Conservation (phyloP, 2,797 vertebrate genomes). For the Amblyraja radiata region DNA sequence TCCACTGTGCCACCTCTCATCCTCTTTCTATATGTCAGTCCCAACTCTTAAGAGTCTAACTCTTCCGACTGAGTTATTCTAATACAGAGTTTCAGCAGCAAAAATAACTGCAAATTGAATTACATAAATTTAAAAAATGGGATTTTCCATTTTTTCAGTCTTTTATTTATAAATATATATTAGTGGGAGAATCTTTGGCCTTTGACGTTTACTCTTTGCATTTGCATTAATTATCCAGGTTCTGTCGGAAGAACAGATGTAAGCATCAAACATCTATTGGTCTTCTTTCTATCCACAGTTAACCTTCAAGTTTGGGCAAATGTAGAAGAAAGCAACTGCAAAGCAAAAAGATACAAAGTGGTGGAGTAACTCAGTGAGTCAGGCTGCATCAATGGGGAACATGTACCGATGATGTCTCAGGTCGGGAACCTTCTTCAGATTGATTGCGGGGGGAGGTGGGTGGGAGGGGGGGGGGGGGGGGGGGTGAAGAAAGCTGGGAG, state of each 20-base stretch:
- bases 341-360: too few species aligned
- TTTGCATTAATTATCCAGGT: neutral
- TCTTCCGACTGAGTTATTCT: neutral
- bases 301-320: too few species aligned
- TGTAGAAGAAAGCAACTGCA: neutral
- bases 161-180: neutral
- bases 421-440: too few species aligned
- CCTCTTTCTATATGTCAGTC: too few species aligned
- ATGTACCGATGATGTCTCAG: too few species aligned
- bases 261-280: neutral
- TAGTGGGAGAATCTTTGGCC: neutral
- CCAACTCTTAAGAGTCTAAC: too few species aligned
- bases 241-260: neutral
- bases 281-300: neutral
- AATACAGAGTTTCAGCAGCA: neutral
- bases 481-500: too few species aligned
- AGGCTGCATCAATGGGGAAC: too few species aligned
- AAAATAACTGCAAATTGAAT: neutral
- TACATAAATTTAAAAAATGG: neutral
- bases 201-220: neutral
- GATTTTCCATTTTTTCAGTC: neutral
- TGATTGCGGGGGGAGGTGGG: too few species aligned
- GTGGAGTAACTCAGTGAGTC: too few species aligned
- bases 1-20: too few species aligned
- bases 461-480: too few species aligned